Evolutionary conservation across 2,797 vertebrate species (phyloP), one percentile per base, ranked within the genome.

Genomic region (Sylvilagus floridanus): DNA sequence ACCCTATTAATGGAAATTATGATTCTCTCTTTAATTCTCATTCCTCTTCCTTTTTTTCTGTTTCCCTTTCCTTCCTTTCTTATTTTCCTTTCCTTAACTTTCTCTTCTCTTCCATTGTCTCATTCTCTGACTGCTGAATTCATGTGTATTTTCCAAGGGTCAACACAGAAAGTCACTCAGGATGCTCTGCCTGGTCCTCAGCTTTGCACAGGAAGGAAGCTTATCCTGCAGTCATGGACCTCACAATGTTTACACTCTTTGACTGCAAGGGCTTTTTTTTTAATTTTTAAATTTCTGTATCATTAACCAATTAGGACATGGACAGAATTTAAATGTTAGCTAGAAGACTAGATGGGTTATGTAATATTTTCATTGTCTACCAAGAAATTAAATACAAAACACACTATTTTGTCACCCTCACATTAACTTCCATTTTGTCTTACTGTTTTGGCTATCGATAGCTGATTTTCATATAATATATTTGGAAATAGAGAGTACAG

Each of bases 321-420:
- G 21, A 37, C 14, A 90, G 14, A 90, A 92, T 83, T 95, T 96
- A 86, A 88, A 76, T 63, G 30, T 83, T 76, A 76, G 8, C 47
- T 83, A 35, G 90, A 94, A 86, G 12, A 57, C 50, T 60, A 13
- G 1, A 7, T 68, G 16, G 62, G 14, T 90, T 92, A 72, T 37
- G 32, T 73, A 32, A 66, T 78, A 68, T 30, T 96, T 92, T 84
- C 11, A 52, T 7, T 68, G 65, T 37, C 24, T 84, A 50, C 1
- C 0, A 11, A 65, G 37, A 42, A 76, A 76, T 90, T 85, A 84
- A 87, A 72, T 66, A 37, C 26, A 13, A 88, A 73, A n/a, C 42
- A 52, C 17, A 47, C 37, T 79, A 19, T 21, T 95, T 75, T 83
- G 16, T 85, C 37, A 88, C 26, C 7, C 7, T 93, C 84, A 88